A percentile compares a stretch with the other conserved stretches of the same genome.
Conservation (phyloP, 2,797 vertebrate genomes). For the Bucorvus abyssinicus region DNA sequence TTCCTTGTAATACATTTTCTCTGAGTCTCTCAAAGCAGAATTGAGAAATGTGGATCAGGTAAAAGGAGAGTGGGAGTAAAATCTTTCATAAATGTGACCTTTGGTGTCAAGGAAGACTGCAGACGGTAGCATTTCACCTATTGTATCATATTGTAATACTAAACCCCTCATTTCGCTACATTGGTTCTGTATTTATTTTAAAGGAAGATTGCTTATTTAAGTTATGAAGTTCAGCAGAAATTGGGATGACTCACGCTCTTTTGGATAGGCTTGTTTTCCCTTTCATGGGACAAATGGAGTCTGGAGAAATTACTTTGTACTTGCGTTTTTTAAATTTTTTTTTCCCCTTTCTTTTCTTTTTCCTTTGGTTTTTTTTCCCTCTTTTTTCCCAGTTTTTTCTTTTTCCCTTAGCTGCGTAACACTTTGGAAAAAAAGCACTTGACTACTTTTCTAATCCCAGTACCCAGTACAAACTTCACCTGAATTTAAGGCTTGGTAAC, state of each 20-base stretch:
- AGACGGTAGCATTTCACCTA: conserved; percentile 1
- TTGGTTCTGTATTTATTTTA: neutral
- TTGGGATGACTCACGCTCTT: neutral
- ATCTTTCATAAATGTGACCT: conserved; percentile 25
- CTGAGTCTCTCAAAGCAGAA: conserved; percentile 19
- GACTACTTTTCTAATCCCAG: neutral
- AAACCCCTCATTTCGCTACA: neutral
- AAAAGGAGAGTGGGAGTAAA: conserved; percentile 22
- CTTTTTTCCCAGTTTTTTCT: too few species aligned
- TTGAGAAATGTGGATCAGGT: neutral
- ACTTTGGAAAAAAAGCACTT: neutral
- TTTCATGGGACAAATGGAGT: neutral
- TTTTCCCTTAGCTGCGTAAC: neutral
- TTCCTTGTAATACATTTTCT: neutral
- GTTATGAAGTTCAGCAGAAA: neutral
- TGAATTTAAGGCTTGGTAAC: neutral
- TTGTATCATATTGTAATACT: neutral
- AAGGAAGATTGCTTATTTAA: neutral
- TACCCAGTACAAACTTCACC: neutral
- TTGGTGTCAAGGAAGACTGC: conserved; percentile 21
- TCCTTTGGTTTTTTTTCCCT: neutral
- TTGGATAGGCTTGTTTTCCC: neutral
- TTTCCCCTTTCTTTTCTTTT: too few species aligned
- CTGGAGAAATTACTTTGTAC: neutral
- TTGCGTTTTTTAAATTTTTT: neutral